Conservation (phyloP, 2,888 invertebrate genomes). For the Catocala fraxini region DNA sequence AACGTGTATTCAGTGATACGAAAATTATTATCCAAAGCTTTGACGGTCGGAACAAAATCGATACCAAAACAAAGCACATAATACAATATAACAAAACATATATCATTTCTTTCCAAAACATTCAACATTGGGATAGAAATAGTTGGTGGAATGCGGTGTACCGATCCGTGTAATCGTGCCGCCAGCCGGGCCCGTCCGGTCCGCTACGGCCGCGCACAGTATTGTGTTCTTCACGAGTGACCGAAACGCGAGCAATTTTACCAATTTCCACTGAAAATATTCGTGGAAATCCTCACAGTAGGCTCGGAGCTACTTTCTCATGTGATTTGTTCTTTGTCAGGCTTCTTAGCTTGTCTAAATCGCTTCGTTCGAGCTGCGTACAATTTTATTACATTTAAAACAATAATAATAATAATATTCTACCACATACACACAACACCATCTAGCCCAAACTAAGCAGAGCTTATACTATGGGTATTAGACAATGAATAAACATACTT, state of each 20-base stretch:
- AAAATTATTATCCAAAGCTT: not conserved
- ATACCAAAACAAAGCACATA: conserved; percentile 13
- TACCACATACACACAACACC: too few species aligned
- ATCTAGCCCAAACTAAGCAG: too few species aligned
- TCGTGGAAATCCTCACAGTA: not conserved
- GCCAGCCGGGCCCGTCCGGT: conserved; percentile 49
- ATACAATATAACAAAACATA: conserved; percentile 13
- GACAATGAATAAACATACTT: too few species aligned
- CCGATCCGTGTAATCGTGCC: conserved; percentile 67
- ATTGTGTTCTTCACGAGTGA: conserved; percentile 46
- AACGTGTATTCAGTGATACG: not conserved
- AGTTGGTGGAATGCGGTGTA: conserved; percentile 33
- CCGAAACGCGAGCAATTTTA: conserved; percentile 17
- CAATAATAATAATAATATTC: too few species aligned
- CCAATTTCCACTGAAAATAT: conserved; percentile 15
- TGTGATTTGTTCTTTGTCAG: not conserved
- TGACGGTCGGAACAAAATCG: not conserved
- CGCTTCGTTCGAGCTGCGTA: too few species aligned
- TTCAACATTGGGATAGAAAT: conserved; percentile 53
- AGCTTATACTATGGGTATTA: too few species aligned
- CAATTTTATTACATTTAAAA: too few species aligned
- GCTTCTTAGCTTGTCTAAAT: too few species aligned
- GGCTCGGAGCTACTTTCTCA: not conserved
- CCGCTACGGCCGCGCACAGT: conserved; percentile 38
- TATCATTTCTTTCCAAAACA: conserved; percentile 49